Evolutionary conservation across 2,113 vertebrate genomes (phyloP).

Genomic region (Lota lota): DNA sequence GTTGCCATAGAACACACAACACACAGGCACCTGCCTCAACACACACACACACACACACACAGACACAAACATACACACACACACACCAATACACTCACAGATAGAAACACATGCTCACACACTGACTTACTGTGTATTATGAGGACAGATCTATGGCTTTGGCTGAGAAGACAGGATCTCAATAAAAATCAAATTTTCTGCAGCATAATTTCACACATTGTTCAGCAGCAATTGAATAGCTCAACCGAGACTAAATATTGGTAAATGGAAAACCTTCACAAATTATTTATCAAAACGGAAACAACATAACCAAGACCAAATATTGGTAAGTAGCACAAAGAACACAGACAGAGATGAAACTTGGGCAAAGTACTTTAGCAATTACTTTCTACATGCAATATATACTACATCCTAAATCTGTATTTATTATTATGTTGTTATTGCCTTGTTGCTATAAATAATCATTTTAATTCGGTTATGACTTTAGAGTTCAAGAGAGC

Average conservation of each 20-base stretch:
- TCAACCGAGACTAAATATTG: not conserved
- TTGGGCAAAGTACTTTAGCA: no score
- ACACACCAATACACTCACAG: constrained; percentile 7
- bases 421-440: not conserved
- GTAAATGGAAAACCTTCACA: not conserved
- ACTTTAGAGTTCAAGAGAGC: not conserved
- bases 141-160: constrained; percentile 39
- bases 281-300: no score
- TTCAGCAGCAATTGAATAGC: constrained; percentile 37
- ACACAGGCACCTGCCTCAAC: constrained; percentile 3
- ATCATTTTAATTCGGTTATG: not conserved
- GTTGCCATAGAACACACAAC: constrained; percentile 20
- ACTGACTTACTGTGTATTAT: constrained; percentile 20
- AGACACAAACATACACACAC: constrained; percentile 5
- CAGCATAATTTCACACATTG: constrained; percentile 39
- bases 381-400: no score
- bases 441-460: not conserved
- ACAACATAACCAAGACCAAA: no score
- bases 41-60: not conserved
- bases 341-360: no score
- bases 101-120: constrained; percentile 13
- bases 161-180: constrained; percentile 31
- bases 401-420: no score
- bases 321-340: no score
- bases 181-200: constrained; percentile 53